These are phyloP conservation scores for Orthosia gracilis DNA, from an alignment of 2,888 invertebrate genomes.

Conservation along the genomic window DNA sequence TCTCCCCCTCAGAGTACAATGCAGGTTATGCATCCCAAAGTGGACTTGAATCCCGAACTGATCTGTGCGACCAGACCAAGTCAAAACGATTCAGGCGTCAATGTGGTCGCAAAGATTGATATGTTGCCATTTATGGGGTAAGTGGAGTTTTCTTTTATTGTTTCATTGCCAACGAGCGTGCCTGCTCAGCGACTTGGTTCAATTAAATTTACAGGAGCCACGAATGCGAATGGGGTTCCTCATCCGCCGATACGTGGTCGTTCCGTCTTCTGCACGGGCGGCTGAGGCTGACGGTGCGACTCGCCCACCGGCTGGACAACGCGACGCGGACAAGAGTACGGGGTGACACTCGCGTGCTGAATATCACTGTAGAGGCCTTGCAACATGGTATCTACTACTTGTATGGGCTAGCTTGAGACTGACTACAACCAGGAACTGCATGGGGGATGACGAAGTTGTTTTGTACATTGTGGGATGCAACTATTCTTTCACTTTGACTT, in stretches of 20 bases:
- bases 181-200: not conserved
- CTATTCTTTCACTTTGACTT: too few relatives aligned
- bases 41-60: conserved; percentile 70
- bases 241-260: conserved; percentile 76
- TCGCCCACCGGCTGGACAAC: not conserved
- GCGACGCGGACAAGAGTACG: not conserved
- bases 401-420: not conserved
- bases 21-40: conserved; percentile 21
- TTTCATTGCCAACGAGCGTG: not conserved
- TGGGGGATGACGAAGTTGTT: too few relatives aligned
- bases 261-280: conserved; percentile 81
- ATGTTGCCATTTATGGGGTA: conserved; percentile 86
- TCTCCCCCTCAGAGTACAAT: not conserved
- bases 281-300: conserved; percentile 69
- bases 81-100: conserved; percentile 67
- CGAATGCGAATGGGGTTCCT: conserved; percentile 84
- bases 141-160: conserved; percentile 61
- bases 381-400: conserved; percentile 67
- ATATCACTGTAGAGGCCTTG: conserved; percentile 69
- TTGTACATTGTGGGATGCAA: too few relatives aligned
- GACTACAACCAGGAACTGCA: too few relatives aligned
- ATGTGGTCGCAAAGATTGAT: conserved; percentile 81
- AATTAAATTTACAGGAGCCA: conserved; percentile 67
- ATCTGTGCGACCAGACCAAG: conserved; percentile 60
- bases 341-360: conserved; percentile 74